Evolutionary conservation across 2,888 invertebrate genomes (phyloP), one percentile per base, ranked within the genome.

Genomic region (Gasteruption jaculator): DNA sequence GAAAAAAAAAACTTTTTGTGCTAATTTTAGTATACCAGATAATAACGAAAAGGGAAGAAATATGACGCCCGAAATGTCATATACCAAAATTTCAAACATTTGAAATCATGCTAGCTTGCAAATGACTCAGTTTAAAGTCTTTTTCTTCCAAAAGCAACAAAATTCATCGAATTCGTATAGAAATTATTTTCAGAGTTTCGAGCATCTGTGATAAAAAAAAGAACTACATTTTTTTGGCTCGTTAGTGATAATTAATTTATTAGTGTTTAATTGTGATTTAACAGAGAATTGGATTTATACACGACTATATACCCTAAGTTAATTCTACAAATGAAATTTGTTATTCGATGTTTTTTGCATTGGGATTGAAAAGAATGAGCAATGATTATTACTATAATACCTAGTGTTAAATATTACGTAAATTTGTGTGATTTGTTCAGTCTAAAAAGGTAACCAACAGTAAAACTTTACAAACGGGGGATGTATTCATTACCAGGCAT

Each of bases 401-500:
- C 18, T 18, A 10, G 7, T 5, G n/a, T 25, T 10, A 1, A 15
- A 18, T 5, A 8, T 25, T 25, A 29, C 14, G 19, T 3, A 5
- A 12, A n/a, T 32, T 39, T n/a, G n/a, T n/a, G n/a, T n/a, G n/a
- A n/a, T n/a, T 37, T 39, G 51, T 53, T 7, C 50, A 72, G 71
- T 47, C 58, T 3, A 69, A 71, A 46, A 68, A 71, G 33, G 63
- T 66, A 5, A 74, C 73, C 38, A 71, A 71, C 30, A 77, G 78
- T 54, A 79, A 78, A 57, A 75, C 80, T 53, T 74, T 91, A 49
- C 84, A 83, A 70, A 78, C 87, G 2, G 92, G 92, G 0, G 93
- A 93, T 74, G 85, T 91, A 61, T 87, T 85, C 64, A 78, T 91
- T 43, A 90, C 90, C 5, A 77, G 82, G 53, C 96, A 96, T 79